phyloP scores from a whole-genome alignment of 2,113 vertebrate species.

The Melanocharis versteri region DNA sequence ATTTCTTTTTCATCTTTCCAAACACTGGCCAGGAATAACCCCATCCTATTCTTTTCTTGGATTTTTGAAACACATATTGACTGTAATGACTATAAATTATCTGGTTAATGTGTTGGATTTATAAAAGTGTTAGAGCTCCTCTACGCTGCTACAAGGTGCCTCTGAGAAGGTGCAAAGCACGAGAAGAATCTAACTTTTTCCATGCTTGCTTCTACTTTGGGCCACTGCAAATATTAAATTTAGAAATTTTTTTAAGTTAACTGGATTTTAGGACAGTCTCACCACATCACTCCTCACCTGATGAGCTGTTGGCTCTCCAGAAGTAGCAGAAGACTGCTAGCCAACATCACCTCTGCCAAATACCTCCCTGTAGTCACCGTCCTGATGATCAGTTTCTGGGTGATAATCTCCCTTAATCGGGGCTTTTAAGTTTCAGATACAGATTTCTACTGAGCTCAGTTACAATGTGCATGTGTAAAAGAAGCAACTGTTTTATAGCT shows the following conservation, averaged over 20 bases:
- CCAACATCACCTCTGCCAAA: neutral
- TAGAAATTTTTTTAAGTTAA: neutral
- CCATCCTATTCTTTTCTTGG: constrained; percentile 60
- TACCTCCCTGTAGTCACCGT: accelerated
- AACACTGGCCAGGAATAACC: constrained; percentile 71
- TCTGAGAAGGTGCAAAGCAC: constrained; percentile 35
- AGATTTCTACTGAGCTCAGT: neutral
- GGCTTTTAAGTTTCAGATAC: neutral
- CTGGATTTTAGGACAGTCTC: neutral
- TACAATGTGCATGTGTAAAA: neutral
- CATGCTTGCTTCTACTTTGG: neutral
- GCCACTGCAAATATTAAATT: neutral
- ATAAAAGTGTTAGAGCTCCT: constrained; percentile 74
- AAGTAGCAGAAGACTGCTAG: neutral
- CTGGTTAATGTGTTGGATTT: constrained; percentile 31
- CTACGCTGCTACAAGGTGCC: constrained; percentile 53
- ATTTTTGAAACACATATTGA: constrained; percentile 68
- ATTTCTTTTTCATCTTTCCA: constrained; percentile 73
- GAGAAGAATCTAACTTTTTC: neutral
- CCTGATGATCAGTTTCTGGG: neutral
- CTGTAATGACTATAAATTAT: constrained; percentile 62
- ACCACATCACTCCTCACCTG: neutral
- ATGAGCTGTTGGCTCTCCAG: neutral
- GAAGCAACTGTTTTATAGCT: neutral
- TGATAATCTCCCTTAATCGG: neutral